Percentiles rank a stretch among this genome's conserved stretches.
phyloP scores from a whole-genome alignment of 2,888 invertebrate species.

The Antitype chi region DNA sequence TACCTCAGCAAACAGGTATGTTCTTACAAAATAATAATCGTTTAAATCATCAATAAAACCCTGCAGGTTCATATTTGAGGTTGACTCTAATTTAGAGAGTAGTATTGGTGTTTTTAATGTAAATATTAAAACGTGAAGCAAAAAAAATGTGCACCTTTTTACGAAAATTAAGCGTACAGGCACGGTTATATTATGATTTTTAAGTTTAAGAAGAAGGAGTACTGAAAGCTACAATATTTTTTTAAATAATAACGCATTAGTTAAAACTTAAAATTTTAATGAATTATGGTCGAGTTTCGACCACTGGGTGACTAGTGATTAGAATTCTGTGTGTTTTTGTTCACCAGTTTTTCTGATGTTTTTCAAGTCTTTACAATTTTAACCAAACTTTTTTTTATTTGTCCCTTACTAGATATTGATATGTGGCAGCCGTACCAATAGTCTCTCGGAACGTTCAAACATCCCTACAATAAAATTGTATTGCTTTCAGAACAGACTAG shows the following conservation, averaged over 20 bases:
- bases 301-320: no score
- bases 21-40: neutral
- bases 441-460: conserved; percentile 8
- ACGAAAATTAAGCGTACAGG: no score
- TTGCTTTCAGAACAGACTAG: conserved; percentile 31
- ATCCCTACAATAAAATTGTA: conserved; percentile 39
- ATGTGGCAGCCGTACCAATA: conserved; percentile 3
- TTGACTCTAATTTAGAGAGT: neutral
- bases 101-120: no score
- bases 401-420: neutral
- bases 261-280: no score
- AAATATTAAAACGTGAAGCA: no score
- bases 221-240: no score
- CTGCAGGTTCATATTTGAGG: neutral
- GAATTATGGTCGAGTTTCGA: no score
- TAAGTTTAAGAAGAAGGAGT: no score
- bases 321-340: neutral
- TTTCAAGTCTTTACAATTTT: neutral
- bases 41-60: neutral
- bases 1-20: neutral
- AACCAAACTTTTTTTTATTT: neutral
- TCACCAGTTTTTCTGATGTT: neutral
- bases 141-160: no score
- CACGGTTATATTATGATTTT: no score
- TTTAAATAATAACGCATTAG: no score